Conservation (phyloP, 1,140 invertebrate species). For the Maconellicoccus hirsutus region DNA sequence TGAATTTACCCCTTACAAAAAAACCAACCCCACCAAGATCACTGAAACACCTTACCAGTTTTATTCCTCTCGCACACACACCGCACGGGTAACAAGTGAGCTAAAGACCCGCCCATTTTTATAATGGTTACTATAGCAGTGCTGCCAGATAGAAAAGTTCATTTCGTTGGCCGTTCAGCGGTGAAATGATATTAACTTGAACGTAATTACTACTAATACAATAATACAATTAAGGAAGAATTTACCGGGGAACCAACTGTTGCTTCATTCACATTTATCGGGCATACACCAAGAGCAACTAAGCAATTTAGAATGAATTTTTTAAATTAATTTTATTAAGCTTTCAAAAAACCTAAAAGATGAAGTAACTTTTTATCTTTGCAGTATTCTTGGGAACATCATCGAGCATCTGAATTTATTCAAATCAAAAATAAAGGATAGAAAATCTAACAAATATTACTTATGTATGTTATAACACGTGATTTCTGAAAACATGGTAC, state of each 20-base stretch:
- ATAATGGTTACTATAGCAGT: slow-evolving; percentile 16
- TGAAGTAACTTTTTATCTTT: too few relatives aligned
- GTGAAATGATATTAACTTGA: not conserved
- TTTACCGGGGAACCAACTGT: slow-evolving; percentile 5
- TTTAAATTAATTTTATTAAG: too few relatives aligned
- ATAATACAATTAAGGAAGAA: slow-evolving; percentile 19
- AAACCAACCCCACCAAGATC: not conserved
- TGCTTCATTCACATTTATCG: slow-evolving; percentile 14
- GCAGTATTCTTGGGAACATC: too few relatives aligned
- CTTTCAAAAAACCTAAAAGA: too few relatives aligned
- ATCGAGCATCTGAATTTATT: too few relatives aligned
- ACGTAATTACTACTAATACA: slow-evolving; percentile 17
- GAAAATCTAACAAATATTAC: too few relatives aligned
- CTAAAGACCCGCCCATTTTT: slow-evolving; percentile 17
- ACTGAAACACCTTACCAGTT: not conserved
- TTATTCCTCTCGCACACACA: not conserved
- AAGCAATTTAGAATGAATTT: too few relatives aligned
- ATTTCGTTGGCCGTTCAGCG: too few relatives aligned
- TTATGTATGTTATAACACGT: too few relatives aligned
- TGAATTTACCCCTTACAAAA: not conserved
- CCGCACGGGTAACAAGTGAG: slow-evolving; percentile 15
- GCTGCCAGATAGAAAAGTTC: not conserved
- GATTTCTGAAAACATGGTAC: too few relatives aligned
- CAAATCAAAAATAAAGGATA: too few relatives aligned
- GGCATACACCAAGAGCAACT: not conserved